These are phyloP conservation scores for Serripes groenlandicus DNA, from an alignment of 2,888 invertebrate species.

Conservation along the genomic window DNA sequence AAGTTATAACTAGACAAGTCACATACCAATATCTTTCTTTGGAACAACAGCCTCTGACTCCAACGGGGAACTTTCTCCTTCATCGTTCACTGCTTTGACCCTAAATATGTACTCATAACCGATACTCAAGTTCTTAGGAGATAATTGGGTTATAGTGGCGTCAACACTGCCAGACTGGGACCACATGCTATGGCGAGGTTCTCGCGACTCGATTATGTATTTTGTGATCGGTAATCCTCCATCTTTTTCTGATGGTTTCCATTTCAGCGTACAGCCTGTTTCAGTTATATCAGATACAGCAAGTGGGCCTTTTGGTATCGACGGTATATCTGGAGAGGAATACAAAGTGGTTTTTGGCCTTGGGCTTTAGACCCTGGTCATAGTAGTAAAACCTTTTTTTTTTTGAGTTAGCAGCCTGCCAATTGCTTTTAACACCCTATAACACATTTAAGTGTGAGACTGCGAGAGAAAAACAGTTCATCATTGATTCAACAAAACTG, in stretches of 20 bases:
- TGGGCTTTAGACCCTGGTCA: too few species aligned
- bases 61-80: conserved; percentile 97
- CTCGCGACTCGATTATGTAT: conserved; percentile 94
- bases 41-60: conserved; percentile 93
- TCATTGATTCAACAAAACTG: too few species aligned
- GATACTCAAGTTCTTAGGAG: conserved; percentile 94
- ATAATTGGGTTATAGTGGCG: conserved; percentile 87
- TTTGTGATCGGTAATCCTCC: conserved; percentile 95
- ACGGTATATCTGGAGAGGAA: conserved; percentile 77
- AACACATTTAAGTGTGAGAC: too few species aligned
- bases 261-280: conserved; percentile 97
- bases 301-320: conserved; percentile 87
- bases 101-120: conserved; percentile 98
- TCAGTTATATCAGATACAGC: conserved; percentile 97
- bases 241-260: conserved; percentile 98
- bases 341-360: too few species aligned
- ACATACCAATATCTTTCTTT: conserved; percentile 77
- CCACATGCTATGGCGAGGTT: conserved; percentile 97
- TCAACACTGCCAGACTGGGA: conserved; percentile 89
- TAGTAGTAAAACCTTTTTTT: too few species aligned
- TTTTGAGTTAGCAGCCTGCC: too few species aligned
- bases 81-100: conserved; percentile 99
- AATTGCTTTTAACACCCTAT: too few species aligned
- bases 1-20: too few species aligned
- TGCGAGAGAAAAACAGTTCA: too few species aligned